Evolutionary conservation across 1,140 invertebrate genomes (phyloP).

Genomic region (Euura lappo): DNA sequence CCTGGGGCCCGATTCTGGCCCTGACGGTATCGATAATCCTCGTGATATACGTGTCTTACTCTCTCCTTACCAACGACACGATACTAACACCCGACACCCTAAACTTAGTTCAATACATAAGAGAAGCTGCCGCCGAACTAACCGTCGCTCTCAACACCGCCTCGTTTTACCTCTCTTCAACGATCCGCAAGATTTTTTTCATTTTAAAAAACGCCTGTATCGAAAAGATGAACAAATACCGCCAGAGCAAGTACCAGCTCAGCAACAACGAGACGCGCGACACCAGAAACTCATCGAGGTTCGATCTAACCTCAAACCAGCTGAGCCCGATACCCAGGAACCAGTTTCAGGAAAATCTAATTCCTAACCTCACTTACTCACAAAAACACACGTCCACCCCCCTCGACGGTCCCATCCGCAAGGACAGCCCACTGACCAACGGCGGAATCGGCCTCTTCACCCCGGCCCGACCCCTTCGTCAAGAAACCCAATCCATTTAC

Average conservation of each 20-base stretch:
- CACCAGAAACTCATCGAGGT: slow-evolving; percentile 24
- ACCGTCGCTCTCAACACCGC: slow-evolving; percentile 19
- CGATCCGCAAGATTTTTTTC: slow-evolving; percentile 17
- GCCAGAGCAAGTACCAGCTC: slow-evolving; percentile 39
- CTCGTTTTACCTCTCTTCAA: slow-evolving; percentile 13
- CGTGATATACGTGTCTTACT: slow-evolving; percentile 49
- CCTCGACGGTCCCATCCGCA: slow-evolving; percentile 22
- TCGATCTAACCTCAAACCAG: slow-evolving; percentile 23
- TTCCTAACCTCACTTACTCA: too few species aligned
- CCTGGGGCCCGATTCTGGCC: slow-evolving; percentile 46
- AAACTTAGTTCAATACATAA: slow-evolving; percentile 32
- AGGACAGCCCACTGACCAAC: slow-evolving; percentile 21
- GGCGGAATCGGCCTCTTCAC: not conserved
- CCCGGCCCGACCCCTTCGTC: not conserved
- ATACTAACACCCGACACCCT: slow-evolving; percentile 45
- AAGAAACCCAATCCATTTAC: slow-evolving; percentile 14
- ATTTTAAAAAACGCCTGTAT: slow-evolving; percentile 20
- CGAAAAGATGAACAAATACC: slow-evolving; percentile 14
- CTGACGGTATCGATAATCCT: slow-evolving; percentile 43
- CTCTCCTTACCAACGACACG: slow-evolving; percentile 50
- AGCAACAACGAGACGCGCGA: slow-evolving; percentile 33
- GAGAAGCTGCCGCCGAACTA: slow-evolving; percentile 28
- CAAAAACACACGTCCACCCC: slow-evolving; percentile 44
- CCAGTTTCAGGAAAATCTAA: slow-evolving; percentile 16
- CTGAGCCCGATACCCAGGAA: slow-evolving; percentile 37